A percentile compares a stretch with the other conserved stretches of the same genome.
These are phyloP conservation scores for Monopis laevigella DNA, from an alignment of 2,888 invertebrate genomes.

Conservation along the genomic window DNA sequence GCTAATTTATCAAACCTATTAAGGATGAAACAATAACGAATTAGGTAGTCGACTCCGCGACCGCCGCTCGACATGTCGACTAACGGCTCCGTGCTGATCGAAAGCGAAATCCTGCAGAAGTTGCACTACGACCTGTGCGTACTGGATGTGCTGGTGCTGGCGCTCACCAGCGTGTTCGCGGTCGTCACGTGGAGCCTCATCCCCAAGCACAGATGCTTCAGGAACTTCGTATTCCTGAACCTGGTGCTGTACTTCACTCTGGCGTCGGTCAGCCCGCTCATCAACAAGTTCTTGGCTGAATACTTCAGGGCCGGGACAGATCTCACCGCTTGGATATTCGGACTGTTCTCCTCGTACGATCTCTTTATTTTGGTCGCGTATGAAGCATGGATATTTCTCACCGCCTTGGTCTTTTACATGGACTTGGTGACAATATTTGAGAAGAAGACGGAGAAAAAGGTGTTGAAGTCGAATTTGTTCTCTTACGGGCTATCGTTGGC, in stretches of 20 bases:
- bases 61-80: too few species aligned
- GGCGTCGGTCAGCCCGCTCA: slow-evolving; percentile 8
- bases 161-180: not conserved
- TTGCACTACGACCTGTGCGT: too few species aligned
- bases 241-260: slow-evolving; percentile 12
- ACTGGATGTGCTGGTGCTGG: not conserved
- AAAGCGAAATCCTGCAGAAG: too few species aligned
- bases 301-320: not conserved
- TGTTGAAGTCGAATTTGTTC: slow-evolving; percentile 13
- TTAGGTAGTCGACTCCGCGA: too few species aligned
- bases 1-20: too few species aligned
- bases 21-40: too few species aligned
- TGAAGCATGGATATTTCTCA: slow-evolving; percentile 15
- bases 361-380: slow-evolving; percentile 1
- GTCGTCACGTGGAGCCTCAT: slow-evolving; percentile 12
- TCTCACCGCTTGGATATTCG: not conserved
- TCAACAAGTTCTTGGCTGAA: not conserved
- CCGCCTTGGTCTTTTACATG: slow-evolving; percentile 16
- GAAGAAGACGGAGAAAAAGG: slow-evolving; percentile 6
- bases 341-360: not conserved
- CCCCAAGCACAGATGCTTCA: slow-evolving; percentile 15
- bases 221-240: slow-evolving; percentile 15
- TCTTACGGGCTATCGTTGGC: not conserved
- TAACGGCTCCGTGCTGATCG: too few species aligned
- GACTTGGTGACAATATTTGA: slow-evolving; percentile 16